Conservation (phyloP, 1,140 invertebrate species). For the Oedothorax gibbosus region DNA sequence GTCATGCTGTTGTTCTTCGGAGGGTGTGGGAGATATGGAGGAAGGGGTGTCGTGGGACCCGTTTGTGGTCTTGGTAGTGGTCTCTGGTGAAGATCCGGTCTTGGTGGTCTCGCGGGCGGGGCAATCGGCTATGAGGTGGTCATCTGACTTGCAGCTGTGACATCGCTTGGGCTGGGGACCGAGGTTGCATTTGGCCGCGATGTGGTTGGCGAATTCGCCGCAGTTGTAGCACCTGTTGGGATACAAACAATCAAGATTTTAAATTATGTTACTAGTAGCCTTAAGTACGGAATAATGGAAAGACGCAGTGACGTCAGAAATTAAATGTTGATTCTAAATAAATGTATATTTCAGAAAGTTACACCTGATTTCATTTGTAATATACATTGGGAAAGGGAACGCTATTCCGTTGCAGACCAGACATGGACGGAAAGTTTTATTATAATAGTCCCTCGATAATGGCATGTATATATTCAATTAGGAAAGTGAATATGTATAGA, state of each 20-base stretch:
- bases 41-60: constrained; percentile 25
- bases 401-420: no score
- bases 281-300: no score
- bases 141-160: constrained; percentile 86
- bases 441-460: no score
- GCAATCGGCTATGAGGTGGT: constrained; percentile 89
- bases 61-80: constrained; percentile 32
- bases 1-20: neutral
- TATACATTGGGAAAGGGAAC: no score
- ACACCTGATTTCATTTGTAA: no score
- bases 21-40: constrained; percentile 22
- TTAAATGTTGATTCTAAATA: no score
- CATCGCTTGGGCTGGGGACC: constrained; percentile 90
- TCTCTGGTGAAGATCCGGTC: neutral
- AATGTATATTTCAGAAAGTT: no score
- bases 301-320: no score
- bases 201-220: constrained; percentile 90
- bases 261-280: neutral
- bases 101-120: constrained; percentile 70
- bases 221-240: constrained; percentile 87
- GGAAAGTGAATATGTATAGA: no score
- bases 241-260: constrained; percentile 15
- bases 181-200: constrained; percentile 86
- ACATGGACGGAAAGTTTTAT: no score
- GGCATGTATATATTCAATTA: no score